Evolutionary conservation across 1,140 invertebrate species (phyloP), one percentile per base, ranked within the genome.

Genomic region (Drosophila orena): DNA sequence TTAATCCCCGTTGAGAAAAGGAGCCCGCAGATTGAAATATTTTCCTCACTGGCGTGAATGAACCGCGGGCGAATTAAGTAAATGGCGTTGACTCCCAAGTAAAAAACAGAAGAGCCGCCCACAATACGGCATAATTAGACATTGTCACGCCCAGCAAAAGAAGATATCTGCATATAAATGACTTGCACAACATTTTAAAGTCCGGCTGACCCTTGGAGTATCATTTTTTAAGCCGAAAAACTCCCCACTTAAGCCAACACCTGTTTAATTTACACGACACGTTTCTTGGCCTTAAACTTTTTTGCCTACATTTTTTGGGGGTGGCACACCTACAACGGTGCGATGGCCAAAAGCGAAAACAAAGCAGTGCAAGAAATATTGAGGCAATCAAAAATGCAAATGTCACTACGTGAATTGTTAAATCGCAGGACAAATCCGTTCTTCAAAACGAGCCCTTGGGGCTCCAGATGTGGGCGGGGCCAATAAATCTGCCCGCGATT

Each of bases 311-410:
- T 20, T 24, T 22, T 55, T 15, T 14, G 17, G 46, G 38, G 30
- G 17, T 14, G 40, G 22, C 17, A 43, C 42, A 34, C 62, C 24
- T 37, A 30, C 34, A 37, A 30, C 11, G 35, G 52, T 24, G 59
- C 22, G 49, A 54, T 54, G 38, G 59, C 27, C 64, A 37, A 37
- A 68, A 68, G 44, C 46, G 59, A 64, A 81, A 53, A 64, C 46
- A 83, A 66, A 84, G 60, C 64, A 83, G 74, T 79, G 76, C 69
- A 79, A 74, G 59, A 78, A 79, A 88, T 81, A 88, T 79, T 79
- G 66, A 52, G 74, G 71, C 68, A 86, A 86, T 86, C 83, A 86
- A 86, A 86, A 86, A 88, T 86, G 83, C 84, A 86, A 86, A 88
- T 86, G 61, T 77, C 74, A 78, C 64, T 62, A 75, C 83, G 81